Base-by-base conservation (phyloP, 2,888 invertebrate species). In the Xylota segnis region DNA sequence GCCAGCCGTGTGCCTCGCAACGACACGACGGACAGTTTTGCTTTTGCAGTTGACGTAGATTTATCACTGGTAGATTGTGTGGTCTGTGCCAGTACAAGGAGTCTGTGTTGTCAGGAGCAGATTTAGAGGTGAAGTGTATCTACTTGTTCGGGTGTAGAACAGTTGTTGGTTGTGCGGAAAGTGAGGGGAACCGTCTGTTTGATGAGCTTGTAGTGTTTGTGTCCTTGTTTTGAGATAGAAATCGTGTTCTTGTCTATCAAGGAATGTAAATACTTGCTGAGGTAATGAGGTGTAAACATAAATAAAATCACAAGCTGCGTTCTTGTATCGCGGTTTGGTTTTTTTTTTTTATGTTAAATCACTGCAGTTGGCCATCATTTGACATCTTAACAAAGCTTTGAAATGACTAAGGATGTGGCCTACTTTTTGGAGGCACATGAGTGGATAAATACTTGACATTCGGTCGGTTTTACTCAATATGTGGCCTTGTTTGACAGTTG, bases 21-120 rank as follows among this genome's bases (percentile, higher is more conserved):
- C 34, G 52, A 81, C 40, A 37, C 37, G 59, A 81, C 43, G 75
- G 66, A 61, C 74, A 61, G 66, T 34, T 81, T 68, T 66, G 59
- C 32, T 45, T 37, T 58, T 70, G 14, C 47, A 40, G 37, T 65
- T 63, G 76, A 81, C 75, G 56, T 16, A 63, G 70, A 75, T 72
- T 77, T 43, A 68, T 76, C 68, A 68, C 32, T 65, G 65, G 14
- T 40, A 59, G 68, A 47, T 63, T 63, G 14, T 34, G 72, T 65
- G 47, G 34, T 52, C 5, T 1, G 7, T 56, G n/a, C 9, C 0
- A 10, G 5, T 34, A n/a, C 10, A 43, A 32, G 59, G 45, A 63
- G 29, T 45, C 12, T 63, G 29, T 45, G 27, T 45, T 47, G 34
- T 37, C 5, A 23, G 37, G 7, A 52, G 23, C 9, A 50, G 34